These are phyloP conservation scores for Chondrilla cf. caribensis DNA, from an alignment of 37 sponge, comb jelly and placozoan species.

Conservation along the genomic window DNA sequence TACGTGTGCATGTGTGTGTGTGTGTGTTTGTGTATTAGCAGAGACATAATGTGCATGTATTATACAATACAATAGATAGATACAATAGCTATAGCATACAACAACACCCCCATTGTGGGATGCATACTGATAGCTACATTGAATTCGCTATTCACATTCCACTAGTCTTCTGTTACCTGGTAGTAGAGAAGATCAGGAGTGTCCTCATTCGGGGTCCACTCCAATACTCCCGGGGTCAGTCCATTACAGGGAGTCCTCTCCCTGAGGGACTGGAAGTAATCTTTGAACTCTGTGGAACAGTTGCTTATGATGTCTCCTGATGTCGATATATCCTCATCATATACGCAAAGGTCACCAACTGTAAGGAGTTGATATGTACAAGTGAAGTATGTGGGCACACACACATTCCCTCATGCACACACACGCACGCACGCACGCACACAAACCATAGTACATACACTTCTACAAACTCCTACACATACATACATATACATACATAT, in stretches of 20 bases:
- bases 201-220: conserved; percentile 54
- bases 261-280: conserved; percentile 14
- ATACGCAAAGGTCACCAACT: background rate
- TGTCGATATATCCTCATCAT: background rate
- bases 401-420: background rate
- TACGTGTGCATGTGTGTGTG: too few relatives aligned
- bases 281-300: conserved; percentile 21
- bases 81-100: too few relatives aligned
- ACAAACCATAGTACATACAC: background rate
- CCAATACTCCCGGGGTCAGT: conserved; percentile 15
- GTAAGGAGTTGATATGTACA: background rate
- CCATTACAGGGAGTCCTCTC: background rate
- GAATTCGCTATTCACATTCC: background rate
- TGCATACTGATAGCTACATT: too few relatives aligned
- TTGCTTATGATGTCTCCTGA: background rate
- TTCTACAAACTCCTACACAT: background rate
- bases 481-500: background rate
- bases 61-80: too few relatives aligned
- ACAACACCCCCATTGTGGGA: too few relatives aligned
- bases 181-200: conserved; percentile 63
- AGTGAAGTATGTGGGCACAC: background rate
- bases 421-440: background rate
- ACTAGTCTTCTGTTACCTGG: too few relatives aligned
- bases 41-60: too few relatives aligned
- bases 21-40: too few relatives aligned